Evolutionary conservation across 1,140 invertebrate genomes (phyloP).

Genomic region (Drosophila burlai): DNA sequence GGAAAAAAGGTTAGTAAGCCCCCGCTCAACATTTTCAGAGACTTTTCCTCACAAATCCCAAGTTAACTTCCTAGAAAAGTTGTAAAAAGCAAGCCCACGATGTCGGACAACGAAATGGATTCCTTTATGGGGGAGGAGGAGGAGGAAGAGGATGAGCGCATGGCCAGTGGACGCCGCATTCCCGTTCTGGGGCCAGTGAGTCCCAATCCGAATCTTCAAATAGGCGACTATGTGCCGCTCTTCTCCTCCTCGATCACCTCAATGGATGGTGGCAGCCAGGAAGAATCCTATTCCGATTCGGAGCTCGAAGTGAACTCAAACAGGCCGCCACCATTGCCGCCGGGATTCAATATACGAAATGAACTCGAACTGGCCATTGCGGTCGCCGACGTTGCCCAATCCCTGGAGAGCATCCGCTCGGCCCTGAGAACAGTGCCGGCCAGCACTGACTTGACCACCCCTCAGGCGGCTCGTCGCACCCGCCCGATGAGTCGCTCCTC

Average conservation of each 20-base stretch:
- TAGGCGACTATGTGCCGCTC: neutral
- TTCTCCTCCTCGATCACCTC: constrained; percentile 14
- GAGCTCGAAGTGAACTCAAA: neutral
- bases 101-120: constrained; percentile 12
- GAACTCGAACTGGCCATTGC: neutral
- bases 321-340: neutral
- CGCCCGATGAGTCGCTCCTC: neutral
- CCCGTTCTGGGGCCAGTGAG: neutral
- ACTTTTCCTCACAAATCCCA: neutral
- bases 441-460: constrained; percentile 29
- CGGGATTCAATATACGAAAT: neutral
- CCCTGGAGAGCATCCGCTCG: neutral
- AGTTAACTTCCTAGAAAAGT: neutral
- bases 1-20: neutral
- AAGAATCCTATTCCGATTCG: neutral
- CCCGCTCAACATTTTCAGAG: neutral
- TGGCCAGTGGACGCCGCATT: neutral
- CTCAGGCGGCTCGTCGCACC: neutral
- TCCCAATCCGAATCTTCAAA: neutral
- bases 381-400: neutral
- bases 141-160: neutral
- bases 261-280: constrained; percentile 5
- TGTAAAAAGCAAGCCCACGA: neutral
- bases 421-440: constrained; percentile 34
- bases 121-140: neutral